These are phyloP conservation scores for Pinctada fucata DNA, from an alignment of 2,888 invertebrate species.

Conservation along the genomic window DNA sequence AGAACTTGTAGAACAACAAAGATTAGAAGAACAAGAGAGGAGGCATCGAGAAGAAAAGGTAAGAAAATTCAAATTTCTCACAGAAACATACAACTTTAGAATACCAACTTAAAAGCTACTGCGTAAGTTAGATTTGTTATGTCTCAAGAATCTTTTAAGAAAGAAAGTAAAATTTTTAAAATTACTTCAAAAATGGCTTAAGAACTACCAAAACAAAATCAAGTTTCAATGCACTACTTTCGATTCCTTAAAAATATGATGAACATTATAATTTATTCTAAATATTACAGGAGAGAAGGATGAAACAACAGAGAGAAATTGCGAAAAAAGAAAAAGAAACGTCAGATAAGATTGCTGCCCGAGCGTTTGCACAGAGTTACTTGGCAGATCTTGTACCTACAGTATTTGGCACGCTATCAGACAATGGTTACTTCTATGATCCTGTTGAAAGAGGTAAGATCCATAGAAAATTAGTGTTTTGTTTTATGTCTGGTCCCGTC, in stretches of 20 bases:
- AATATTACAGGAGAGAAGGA: slow-evolving; percentile 81
- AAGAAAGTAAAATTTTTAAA: too few relatives aligned
- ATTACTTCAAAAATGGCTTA: too few relatives aligned
- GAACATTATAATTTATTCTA: slow-evolving; percentile 6
- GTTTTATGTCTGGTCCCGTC: too few relatives aligned
- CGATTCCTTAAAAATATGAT: not conserved
- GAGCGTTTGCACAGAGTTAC: slow-evolving; percentile 90
- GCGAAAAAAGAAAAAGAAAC: slow-evolving; percentile 84
- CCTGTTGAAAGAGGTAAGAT: slow-evolving; percentile 81
- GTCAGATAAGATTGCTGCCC: slow-evolving; percentile 88
- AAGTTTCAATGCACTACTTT: too few relatives aligned
- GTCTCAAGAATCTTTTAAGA: too few relatives aligned
- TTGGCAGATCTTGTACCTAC: slow-evolving; percentile 90
- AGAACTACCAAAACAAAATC: too few relatives aligned
- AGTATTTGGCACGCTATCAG: slow-evolving; percentile 88
- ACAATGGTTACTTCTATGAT: slow-evolving; percentile 82
- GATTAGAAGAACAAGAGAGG: slow-evolving; percentile 88
- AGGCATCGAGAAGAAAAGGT: slow-evolving; percentile 76
- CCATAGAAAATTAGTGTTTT: not conserved
- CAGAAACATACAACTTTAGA: too few relatives aligned
- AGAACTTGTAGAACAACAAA: slow-evolving; percentile 88
- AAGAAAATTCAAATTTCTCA: not conserved
- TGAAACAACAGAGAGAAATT: slow-evolving; percentile 84
- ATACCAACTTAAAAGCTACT: not conserved
- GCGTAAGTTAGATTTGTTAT: not conserved